Percentiles rank a stretch among this genome's conserved stretches.
phyloP scores from a whole-genome alignment of 1,140 invertebrate species.

The Dendroctonus valens region DNA sequence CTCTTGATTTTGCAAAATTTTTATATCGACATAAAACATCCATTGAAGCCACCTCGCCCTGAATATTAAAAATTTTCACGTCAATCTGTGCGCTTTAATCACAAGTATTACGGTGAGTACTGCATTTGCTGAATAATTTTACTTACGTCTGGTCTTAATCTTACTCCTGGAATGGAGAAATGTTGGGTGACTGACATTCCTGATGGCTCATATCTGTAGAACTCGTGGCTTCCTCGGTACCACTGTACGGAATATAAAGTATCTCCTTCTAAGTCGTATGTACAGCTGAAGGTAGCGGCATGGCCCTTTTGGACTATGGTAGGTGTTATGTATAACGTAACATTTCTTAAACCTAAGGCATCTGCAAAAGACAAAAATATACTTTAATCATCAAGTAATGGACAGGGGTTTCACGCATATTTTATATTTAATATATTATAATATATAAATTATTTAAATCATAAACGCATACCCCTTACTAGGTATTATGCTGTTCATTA shows the following conservation, averaged over 20 bases:
- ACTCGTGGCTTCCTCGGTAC: slow-evolving; percentile 73
- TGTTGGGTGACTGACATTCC: slow-evolving; percentile 62
- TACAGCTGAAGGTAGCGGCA: slow-evolving; percentile 57
- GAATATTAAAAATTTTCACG: too few species aligned
- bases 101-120: too few species aligned
- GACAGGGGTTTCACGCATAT: too few species aligned
- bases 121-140: not conserved
- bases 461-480: too few species aligned
- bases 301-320: slow-evolving; percentile 58
- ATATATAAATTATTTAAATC: too few species aligned
- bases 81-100: too few species aligned
- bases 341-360: slow-evolving; percentile 52
- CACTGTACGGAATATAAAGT: slow-evolving; percentile 77
- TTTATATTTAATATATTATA: too few species aligned
- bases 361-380: slow-evolving; percentile 38
- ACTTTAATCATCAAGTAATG: not conserved
- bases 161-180: slow-evolving; percentile 63
- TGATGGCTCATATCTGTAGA: slow-evolving; percentile 67
- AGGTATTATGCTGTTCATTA: too few species aligned
- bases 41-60: too few species aligned
- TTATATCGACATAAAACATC: too few species aligned
- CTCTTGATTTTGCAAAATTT: too few species aligned
- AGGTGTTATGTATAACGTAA: slow-evolving; percentile 56
- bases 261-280: slow-evolving; percentile 68
- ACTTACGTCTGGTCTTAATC: slow-evolving; percentile 70